Base-by-base conservation (phyloP, 2,797 vertebrate species). In the Mallotus villosus region DNA sequence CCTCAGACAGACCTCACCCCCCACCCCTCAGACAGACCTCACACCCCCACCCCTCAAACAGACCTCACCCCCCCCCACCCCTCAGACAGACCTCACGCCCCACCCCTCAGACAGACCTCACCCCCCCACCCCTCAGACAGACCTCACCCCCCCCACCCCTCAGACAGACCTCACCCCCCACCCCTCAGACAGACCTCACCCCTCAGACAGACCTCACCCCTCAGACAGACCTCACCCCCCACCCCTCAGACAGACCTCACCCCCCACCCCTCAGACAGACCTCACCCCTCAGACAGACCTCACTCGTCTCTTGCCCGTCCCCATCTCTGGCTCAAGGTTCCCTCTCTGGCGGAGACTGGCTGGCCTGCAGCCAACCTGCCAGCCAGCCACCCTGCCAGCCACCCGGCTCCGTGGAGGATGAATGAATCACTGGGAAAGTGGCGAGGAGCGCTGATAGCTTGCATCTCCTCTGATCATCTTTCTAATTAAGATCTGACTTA, bases 321-420 rank as follows among this genome's bases (percentile, higher is more conserved):
- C 57, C 64, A 11, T 77, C 92, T 91, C 91, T 93, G 92, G 93
- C 86, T 90, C 88, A 78, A 79, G 92, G 89, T 93, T 94, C 92
- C 93, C 92, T 93, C 92, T 89, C 88, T 93, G 94, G 95, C 91
- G 91, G 91, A 92, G 88, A 87, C 90, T 0, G 4, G 51, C 51
- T 96, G 96, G 97, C 95, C 86, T 77, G 41, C 73, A 69, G 95
- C 96, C 96, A 96, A 92, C 49, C 73, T 69, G 95, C 96, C 96
- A 96, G 92, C 86, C 92, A 92, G 91, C 91, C n/a, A n/a, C n/a
- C 49, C 73, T 69, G 95, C 96, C 93, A 95, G 89, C 88, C 89
- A 90, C 82, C 72, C 92, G 84, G 86, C 91, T 82, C 72, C 49
- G 84, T 78, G 68, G 88, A 93, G 93, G 92, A 90, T 91, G 91